phyloP scores from a whole-genome alignment of 1,140 invertebrate genomes.

The Drosophila kurseongensis region DNA sequence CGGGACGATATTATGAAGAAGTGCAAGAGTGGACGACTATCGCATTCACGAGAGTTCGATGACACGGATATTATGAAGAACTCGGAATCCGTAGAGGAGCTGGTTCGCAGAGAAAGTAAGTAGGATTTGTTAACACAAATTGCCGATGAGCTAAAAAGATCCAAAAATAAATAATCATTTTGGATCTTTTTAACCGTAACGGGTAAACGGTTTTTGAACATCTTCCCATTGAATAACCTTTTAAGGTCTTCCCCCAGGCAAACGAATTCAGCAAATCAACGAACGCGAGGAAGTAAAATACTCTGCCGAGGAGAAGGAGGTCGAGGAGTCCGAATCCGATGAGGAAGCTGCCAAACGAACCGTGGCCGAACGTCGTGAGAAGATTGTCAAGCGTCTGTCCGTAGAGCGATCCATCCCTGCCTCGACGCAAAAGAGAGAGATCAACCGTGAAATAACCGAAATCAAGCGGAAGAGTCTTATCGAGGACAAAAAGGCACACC shows the following conservation, averaged over 20 bases:
- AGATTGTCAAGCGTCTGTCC: conserved; percentile 89
- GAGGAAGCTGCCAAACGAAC: conserved; percentile 89
- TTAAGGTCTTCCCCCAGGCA: conserved; percentile 53
- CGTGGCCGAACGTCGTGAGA: conserved; percentile 88
- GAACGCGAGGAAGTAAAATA: conserved; percentile 89
- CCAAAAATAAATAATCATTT: neutral
- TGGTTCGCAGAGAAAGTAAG: conserved; percentile 85
- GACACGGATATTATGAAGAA: conserved; percentile 91
- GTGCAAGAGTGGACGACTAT: conserved; percentile 87
- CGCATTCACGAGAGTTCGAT: conserved; percentile 85
- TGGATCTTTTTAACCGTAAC: neutral
- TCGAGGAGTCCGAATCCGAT: conserved; percentile 86
- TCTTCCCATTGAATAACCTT: conserved; percentile 13
- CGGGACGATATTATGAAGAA: conserved; percentile 97
- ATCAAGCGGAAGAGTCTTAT: conserved; percentile 88
- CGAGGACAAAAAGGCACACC: conserved; percentile 86
- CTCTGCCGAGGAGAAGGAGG: conserved; percentile 89
- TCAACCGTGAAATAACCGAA: conserved; percentile 88
- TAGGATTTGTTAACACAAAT: neutral
- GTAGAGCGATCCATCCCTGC: conserved; percentile 88
- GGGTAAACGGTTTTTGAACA: neutral
- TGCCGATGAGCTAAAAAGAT: neutral
- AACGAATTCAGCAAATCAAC: conserved; percentile 85
- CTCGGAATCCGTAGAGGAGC: conserved; percentile 88
- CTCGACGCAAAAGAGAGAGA: conserved; percentile 88